Base-by-base conservation (phyloP, 2,888 invertebrate genomes). In the Cryptocephalus primarius region DNA sequence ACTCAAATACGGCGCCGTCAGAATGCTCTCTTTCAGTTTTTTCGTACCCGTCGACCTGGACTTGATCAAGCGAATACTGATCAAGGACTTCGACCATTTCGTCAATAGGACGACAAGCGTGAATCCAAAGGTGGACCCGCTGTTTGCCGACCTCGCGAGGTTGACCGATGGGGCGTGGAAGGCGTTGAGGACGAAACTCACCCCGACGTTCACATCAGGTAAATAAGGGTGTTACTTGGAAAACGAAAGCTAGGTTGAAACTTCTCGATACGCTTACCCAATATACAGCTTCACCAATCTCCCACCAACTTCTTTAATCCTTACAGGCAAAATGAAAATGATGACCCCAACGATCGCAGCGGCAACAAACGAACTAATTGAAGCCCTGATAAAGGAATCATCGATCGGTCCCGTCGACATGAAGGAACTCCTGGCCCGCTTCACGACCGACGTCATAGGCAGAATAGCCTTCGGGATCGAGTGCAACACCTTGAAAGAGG, bases 131-230 rank as follows among this genome's bases (percentile, higher is more conserved):
- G 69, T 72, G 1, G 78, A 81, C 60, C 77, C 75, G 0, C 50
- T 80, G 31, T 73, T 14, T 32, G 32, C 14, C 11, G 32, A 77
- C 58, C 59, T 82, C 1, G 78, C 81, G 54, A 66, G 72, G 48
- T 58, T 75, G 33, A 68, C 68, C 41, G 79, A 75, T 1, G 64
- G 71, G 9, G 67, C 72, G 31, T 84, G 84, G 83, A 79, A 73
- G 56, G 71, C 67, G 10, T 60, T 83, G 39, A 71, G 84, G n/a
- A 54, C 69, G 0, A 80, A 80, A 55, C n/a, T 48, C n/a, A 73
- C 81, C 1, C 78, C 82, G 0, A 73, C 77, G 0, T 84, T 83
- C 55, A 75, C 82, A 0, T 73, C 80, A 40, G 40, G 40, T 40
- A 40, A 36, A 36, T 36, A 36, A 11, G n/a, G 4, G 2, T 2